A percentile compares a stretch with the other conserved stretches of the same genome.
Evolutionary conservation across 1,140 invertebrate species (phyloP).

Genomic region (Bombus confusus): DNA sequence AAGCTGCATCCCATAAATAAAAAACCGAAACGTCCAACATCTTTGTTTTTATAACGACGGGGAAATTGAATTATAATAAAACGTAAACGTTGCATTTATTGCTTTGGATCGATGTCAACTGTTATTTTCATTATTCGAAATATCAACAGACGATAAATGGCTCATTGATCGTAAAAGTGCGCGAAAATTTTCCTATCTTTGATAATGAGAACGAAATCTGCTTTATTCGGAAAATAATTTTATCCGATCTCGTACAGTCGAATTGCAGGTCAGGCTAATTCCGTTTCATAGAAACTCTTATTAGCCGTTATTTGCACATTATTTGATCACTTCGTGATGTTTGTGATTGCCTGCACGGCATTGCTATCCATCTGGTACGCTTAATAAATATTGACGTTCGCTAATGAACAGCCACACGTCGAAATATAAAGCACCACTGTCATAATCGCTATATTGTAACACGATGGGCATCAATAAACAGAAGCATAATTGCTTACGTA

Average conservation of each 20-base stretch:
- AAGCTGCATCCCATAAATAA: not conserved
- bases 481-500: constrained; percentile 59
- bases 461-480: constrained; percentile 57
- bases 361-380: constrained; percentile 39
- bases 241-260: not conserved
- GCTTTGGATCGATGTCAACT: not conserved
- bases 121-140: not conserved
- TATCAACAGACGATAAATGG: not conserved
- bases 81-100: not conserved
- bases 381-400: constrained; percentile 67
- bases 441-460: constrained; percentile 59
- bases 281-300: not conserved
- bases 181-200: not conserved
- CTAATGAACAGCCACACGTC: constrained; percentile 52
- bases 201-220: not conserved
- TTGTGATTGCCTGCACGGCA: not conserved
- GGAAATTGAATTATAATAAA: not conserved
- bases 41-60: not conserved
- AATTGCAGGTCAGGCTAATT: not conserved
- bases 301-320: constrained; percentile 32
- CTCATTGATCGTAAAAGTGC: not conserved
- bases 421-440: constrained; percentile 56
- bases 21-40: not conserved
- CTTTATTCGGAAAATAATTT: not conserved
- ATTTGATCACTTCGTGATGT: constrained; percentile 42